A percentile compares a stretch with the other conserved stretches of the same genome.
Evolutionary conservation across 2,888 invertebrate species (phyloP).

Genomic region (Xestobium rufovillosum): DNA sequence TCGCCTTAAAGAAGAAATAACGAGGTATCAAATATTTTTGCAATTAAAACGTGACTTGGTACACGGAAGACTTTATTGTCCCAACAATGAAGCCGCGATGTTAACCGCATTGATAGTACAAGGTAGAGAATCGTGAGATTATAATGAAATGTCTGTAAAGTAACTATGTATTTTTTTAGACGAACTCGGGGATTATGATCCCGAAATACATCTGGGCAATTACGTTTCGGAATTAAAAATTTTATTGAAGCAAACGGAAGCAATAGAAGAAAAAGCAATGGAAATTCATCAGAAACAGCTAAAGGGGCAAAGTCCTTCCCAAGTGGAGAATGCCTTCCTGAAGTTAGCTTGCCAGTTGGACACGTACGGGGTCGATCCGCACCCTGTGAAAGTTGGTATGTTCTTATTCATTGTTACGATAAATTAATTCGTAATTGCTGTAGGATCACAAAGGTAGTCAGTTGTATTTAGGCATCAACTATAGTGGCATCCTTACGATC

Average conservation of each 20-base stretch:
- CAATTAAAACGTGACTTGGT: conserved; percentile 91
- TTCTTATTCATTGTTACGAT: conserved; percentile 13
- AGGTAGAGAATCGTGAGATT: no score
- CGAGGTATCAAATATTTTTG: conserved; percentile 88
- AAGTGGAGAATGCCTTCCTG: conserved; percentile 85
- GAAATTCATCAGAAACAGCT: conserved; percentile 84
- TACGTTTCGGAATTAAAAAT: conserved; percentile 90
- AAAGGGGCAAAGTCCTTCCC: conserved; percentile 77
- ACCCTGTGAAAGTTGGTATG: conserved; percentile 83
- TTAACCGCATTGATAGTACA: conserved; percentile 89
- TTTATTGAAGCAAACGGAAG: conserved; percentile 84
- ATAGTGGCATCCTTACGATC: conserved; percentile 90
- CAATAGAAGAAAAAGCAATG: conserved; percentile 88
- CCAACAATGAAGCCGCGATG: conserved; percentile 79
- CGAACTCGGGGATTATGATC: conserved; percentile 91
- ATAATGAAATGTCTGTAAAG: no score
- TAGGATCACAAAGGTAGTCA: conserved; percentile 91
- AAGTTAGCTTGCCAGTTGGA: conserved; percentile 86
- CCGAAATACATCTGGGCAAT: conserved; percentile 76
- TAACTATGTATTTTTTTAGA: conserved; percentile 59
- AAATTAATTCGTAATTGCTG: conserved; percentile 20
- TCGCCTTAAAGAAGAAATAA: conserved; percentile 86
- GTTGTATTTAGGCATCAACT: conserved; percentile 90
- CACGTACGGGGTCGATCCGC: conserved; percentile 96
- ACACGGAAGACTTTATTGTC: conserved; percentile 91